Conservation (phyloP, 1,140 invertebrate genomes). For the Trichonephila clavata region DNA sequence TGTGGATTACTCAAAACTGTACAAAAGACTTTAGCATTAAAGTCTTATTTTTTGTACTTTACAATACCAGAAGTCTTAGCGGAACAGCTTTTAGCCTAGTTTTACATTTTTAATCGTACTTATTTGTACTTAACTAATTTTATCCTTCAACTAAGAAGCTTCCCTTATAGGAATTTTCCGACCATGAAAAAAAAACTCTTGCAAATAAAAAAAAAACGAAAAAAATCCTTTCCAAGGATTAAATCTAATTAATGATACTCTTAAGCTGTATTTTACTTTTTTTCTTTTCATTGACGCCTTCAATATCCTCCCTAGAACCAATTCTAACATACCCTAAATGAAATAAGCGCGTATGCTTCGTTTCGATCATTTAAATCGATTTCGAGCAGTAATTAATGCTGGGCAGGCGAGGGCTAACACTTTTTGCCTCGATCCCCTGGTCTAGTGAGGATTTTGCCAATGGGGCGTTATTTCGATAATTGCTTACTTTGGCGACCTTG, state of each 20-base stretch:
- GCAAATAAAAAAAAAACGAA: neutral
- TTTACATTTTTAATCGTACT: conserved; percentile 23
- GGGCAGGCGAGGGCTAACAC: conserved; percentile 57
- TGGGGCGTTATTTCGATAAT: conserved; percentile 76
- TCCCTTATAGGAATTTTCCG: conserved; percentile 12
- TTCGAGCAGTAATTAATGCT: conserved; percentile 70
- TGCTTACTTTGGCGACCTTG: conserved; percentile 75
- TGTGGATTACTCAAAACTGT: neutral
- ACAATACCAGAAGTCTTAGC: neutral
- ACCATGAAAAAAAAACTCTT: neutral
- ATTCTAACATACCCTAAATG: conserved; percentile 65
- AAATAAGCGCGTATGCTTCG: conserved; percentile 72
- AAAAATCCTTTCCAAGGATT: conserved; percentile 13
- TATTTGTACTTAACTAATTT: conserved; percentile 48
- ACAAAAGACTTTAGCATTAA: neutral
- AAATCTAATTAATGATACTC: conserved; percentile 70
- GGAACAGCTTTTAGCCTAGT: conserved; percentile 7
- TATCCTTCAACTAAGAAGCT: conserved; percentile 41
- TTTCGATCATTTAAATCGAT: conserved; percentile 76
- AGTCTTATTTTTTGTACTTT: neutral
- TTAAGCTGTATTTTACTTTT: conserved; percentile 55
- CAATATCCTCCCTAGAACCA: conserved; percentile 59
- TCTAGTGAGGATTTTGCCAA: conserved; percentile 75
- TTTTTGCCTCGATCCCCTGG: conserved; percentile 69
- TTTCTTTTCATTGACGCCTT: conserved; percentile 26